Base-by-base conservation (phyloP, 2,888 invertebrate genomes). In the Drosophila villosipedis region DNA sequence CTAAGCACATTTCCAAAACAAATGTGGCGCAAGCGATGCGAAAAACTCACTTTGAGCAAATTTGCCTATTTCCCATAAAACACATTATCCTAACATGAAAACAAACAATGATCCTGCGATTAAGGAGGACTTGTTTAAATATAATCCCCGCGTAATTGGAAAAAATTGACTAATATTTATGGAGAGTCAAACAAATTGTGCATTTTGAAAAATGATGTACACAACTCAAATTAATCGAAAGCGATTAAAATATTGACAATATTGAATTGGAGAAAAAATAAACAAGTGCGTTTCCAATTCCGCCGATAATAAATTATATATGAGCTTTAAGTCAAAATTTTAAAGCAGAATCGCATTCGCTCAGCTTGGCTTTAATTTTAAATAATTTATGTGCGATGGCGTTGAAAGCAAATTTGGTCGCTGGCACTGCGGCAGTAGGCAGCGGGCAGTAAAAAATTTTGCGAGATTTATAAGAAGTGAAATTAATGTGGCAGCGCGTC, bases 401-500 rank as follows among this genome's bases (percentile, higher is more conserved):
- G 76, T 65, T 72, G 73, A 74, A 68, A 73, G 67, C 53, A 63
- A 68, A 67, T 69, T 72, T 41, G 61, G 37, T 55, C 39, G 9
- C 22, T 16, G 47, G 25, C 54, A 25, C 14, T 43, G 57, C 14
- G 41, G 49, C 35, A 43, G 60, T 57, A 59, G 66, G 75, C 35
- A 50, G 63, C 55, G 50, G 64, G 75, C 78, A 66, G 63, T 69
- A 73, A 75, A 73, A 80, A 66, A 80, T 78, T 77, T 70, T 78
- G 66, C 66, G 66, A 90, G 91, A 88, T 91, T 91, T 88, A 90
- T 88, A 91, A 89, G 88, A 89, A 91, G 91, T 90, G 77, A 91
- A 90, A 87, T 90, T 91, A 87, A 87, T 91, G 87, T 91, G 89
- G 89, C 89, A 85, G 78, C 73, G 72, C 72, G 85, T 68, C 76